Evolutionary conservation across 2,113 vertebrate genomes (phyloP), one percentile per base, ranked within the genome.

Genomic region (Callocephalon fimbriatum): DNA sequence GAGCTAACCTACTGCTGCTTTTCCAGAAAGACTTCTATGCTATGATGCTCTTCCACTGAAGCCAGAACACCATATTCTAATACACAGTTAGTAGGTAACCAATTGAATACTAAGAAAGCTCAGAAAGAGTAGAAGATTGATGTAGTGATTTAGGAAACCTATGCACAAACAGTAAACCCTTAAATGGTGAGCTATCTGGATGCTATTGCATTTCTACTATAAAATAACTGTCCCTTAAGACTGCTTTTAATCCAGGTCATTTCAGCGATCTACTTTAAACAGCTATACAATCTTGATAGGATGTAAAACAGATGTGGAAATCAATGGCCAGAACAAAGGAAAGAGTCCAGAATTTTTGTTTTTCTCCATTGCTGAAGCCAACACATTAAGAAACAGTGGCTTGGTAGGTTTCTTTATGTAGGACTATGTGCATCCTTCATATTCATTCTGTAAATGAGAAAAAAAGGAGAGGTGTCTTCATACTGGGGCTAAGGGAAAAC

Each of bases 251-350:
- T 93, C 32, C 81, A 96, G 42, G 67, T 85, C 26, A 74, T 91
- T 96, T 91, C 65, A 91, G 51, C 0, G 1, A 87, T 95, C 65
- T 87, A 38, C 38, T 93, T 93, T 61, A 67, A 73, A 68, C 25
- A 82, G 47, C 51, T 82, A 71, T 32, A 29, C n/a, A 73, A 7
- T 42, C 54, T n/a, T 84, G 25, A 32, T 22, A 15, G 32, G 65
- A 94, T 93, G 32, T 38, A 87, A 95, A 94, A 81, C 80, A 95
- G 80, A 95, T 96, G 94, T 87, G 54, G 31, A 81, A 77, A 74
- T 53, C 72, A 5, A 1, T 74, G 50, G 50, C 61, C 50, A 87
- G 59, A 89, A 81, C 40, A 47, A 78, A 58, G 11, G 18, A 40
- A 91, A 77, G 7, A 11, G 13, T 93, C 70, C 77, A 94, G 47